Base-by-base conservation (phyloP, 2,888 invertebrate genomes). In the Marronus borbonicus region DNA sequence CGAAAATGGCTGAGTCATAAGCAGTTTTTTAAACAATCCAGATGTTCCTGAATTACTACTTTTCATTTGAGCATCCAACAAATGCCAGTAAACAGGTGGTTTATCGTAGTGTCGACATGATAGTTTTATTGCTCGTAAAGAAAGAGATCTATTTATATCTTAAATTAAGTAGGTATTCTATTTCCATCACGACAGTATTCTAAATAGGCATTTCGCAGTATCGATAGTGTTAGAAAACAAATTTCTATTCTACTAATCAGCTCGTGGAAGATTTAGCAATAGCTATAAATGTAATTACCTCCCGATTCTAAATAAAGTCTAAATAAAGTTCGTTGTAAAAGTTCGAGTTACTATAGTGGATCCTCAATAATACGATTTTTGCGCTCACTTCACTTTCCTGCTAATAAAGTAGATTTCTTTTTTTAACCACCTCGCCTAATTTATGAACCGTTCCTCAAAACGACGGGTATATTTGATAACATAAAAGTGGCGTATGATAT, bases 61-160 rank as follows among this genome's bases (percentile, higher is more conserved):
- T 14, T 39, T 17, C 65, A 10, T 52, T 36, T 3, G n/a, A 31
- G 17, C n/a, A 36, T 14, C n/a, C 36, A 31, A 55, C 55, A 55
- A 70, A 55, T 70, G 55, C 7, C 31, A 14, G n/a, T 31, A 55
- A 70, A 17, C 70, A 70, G 36, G 70, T 70, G 70, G 28, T 55
- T 70, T 55, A 70, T 70, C 55, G 55, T 36, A 65, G n/a, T 17
- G 36, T 14, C 55, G 52, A 36, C n/a, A 10, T 70, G 55, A 55
- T 70, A 70, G 58, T 70, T 55, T 70, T 65, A 65, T 65, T 55
- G 20, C 44, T 44, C 44, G 55, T 17, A 17, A 55, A 55, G 55
- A 55, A 55, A 20, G 17, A 14, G 55, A 20, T 7, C n/a, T 20
- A 20, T 55, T 55, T 20, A 20, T 55, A 55, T 7, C n/a, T 44